Percentiles rank a stretch among this genome's conserved stretches.
phyloP scores from a whole-genome alignment of 2,888 invertebrate genomes.

The Troides oblongomaculatus region DNA sequence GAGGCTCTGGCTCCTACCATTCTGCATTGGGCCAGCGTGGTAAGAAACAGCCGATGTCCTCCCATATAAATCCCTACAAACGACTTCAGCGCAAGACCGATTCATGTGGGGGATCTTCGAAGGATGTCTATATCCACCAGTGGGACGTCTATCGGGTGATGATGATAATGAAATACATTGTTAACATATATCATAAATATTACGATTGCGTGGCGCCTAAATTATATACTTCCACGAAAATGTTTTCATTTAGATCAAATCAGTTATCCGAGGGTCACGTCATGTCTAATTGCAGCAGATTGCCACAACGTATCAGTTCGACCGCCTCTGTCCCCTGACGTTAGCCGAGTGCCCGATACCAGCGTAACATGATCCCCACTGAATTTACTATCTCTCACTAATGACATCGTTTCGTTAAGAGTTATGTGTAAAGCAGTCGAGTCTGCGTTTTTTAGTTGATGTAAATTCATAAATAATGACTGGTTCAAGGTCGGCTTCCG shows the following conservation, averaged over 20 bases:
- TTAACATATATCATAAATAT: too few relatives aligned
- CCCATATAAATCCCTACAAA: too few relatives aligned
- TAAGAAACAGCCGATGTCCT: too few relatives aligned
- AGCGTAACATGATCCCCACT: constrained; percentile 40
- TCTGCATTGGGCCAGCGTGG: too few relatives aligned
- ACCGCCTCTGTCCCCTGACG: constrained; percentile 51
- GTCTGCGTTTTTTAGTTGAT: constrained; percentile 25
- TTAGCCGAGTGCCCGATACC: constrained; percentile 40
- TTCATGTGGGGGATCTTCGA: too few relatives aligned
- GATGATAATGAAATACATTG: too few relatives aligned
- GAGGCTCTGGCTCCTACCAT: too few relatives aligned
- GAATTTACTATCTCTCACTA: constrained; percentile 20
- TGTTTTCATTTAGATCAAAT: constrained; percentile 25
- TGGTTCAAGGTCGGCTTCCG: constrained; percentile 12
- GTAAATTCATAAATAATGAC: constrained; percentile 30
- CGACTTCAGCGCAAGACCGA: too few relatives aligned
- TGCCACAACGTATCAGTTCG: constrained; percentile 49
- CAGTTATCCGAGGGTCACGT: constrained; percentile 47
- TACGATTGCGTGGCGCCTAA: neutral
- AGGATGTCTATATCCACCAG: too few relatives aligned
- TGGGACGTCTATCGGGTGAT: too few relatives aligned
- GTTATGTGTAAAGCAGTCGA: constrained; percentile 12
- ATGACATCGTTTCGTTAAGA: constrained; percentile 26
- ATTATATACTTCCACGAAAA: neutral
- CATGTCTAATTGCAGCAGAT: constrained; percentile 64